Evolutionary conservation across 2,888 invertebrate species (phyloP).

Genomic region (Nymphalis polychloros): DNA sequence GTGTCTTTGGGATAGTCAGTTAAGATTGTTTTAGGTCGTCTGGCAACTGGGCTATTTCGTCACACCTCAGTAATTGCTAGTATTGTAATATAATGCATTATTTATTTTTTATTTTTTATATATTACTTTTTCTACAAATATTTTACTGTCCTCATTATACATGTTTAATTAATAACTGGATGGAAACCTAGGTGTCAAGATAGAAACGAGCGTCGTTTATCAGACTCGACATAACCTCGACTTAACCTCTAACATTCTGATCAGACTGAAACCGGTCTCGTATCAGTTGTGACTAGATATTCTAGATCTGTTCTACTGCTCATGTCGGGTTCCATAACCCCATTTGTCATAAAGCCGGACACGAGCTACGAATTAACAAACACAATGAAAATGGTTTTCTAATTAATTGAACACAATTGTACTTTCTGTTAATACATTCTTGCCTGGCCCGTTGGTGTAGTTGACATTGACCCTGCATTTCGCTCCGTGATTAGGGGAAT

Average conservation of each 20-base stretch:
- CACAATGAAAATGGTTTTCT: background rate
- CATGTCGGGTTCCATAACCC: background rate
- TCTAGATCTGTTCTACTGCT: background rate
- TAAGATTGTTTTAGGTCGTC: too few relatives aligned
- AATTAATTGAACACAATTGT: too few relatives aligned
- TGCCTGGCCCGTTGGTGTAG: too few relatives aligned
- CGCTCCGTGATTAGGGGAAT: too few relatives aligned
- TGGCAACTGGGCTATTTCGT: too few relatives aligned
- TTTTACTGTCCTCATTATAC: background rate
- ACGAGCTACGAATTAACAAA: background rate
- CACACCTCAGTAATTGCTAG: too few relatives aligned
- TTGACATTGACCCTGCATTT: too few relatives aligned
- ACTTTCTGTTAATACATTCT: too few relatives aligned
- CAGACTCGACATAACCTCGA: background rate
- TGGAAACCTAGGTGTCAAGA: background rate
- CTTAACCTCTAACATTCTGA: background rate
- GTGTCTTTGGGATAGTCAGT: too few relatives aligned
- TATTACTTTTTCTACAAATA: background rate
- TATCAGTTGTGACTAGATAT: background rate
- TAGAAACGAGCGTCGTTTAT: conserved; percentile 1
- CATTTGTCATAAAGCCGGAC: background rate
- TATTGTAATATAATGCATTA: too few relatives aligned
- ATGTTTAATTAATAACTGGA: background rate
- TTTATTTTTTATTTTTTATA: background rate
- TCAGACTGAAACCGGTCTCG: background rate